Evolutionary conservation across 2,113 vertebrate genomes (phyloP).

Genomic region (Erpornis zantholeuca): DNA sequence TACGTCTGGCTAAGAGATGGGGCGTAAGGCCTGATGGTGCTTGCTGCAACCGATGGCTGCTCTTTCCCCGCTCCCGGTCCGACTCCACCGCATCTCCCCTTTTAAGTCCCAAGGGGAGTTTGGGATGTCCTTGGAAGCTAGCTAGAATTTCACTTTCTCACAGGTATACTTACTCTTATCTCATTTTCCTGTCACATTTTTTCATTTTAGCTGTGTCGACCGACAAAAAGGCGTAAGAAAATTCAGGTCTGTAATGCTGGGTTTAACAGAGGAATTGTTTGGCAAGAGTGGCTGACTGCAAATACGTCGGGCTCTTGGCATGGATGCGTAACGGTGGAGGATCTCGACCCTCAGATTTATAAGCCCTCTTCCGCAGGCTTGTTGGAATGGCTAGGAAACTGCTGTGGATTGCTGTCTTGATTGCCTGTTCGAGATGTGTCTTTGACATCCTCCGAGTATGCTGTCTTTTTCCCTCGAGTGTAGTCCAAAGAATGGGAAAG

Average conservation of each 20-base stretch:
- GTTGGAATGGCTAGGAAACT: background rate
- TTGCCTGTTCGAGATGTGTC: background rate
- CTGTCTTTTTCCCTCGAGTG: background rate
- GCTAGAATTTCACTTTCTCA: background rate
- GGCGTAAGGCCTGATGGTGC: background rate
- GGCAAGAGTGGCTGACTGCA: background rate
- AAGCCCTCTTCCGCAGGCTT: background rate
- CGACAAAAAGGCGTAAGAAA: background rate
- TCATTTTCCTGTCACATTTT: background rate
- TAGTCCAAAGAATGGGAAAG: background rate
- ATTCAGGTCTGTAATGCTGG: background rate
- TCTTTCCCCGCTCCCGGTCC: background rate
- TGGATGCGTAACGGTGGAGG: no score
- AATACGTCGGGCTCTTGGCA: fast-evolving
- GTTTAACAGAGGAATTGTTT: background rate
- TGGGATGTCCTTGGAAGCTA: background rate
- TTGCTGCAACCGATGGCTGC: fast-evolving
- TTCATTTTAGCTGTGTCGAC: background rate
- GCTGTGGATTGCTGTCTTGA: background rate
- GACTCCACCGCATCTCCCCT: background rate
- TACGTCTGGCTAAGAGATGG: background rate
- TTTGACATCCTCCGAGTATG: background rate
- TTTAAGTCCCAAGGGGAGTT: background rate
- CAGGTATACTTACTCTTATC: background rate
- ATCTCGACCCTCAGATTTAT: background rate